These are phyloP conservation scores for Prionailurus viverrinus DNA, from an alignment of 2,113 vertebrate genomes.

Conservation along the genomic window DNA sequence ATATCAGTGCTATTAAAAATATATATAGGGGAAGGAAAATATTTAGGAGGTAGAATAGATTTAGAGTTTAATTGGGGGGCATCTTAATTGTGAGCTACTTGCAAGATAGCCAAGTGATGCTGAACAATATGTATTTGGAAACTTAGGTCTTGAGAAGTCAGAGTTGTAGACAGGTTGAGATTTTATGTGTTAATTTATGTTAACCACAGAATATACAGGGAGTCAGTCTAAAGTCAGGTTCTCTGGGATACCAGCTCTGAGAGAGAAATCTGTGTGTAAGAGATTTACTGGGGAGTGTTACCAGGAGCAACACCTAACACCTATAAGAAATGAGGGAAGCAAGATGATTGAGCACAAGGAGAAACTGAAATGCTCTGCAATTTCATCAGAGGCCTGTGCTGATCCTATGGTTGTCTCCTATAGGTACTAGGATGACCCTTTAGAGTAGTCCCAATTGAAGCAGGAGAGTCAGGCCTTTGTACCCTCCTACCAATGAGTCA, in stretches of 20 bases:
- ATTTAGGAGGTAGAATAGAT: not conserved
- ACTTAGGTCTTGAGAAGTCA: not conserved
- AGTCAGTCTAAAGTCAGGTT: not conserved
- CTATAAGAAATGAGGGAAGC: not conserved
- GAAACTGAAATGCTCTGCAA: not conserved
- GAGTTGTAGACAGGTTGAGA: not conserved
- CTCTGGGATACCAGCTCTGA: not conserved
- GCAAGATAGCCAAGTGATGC: not conserved
- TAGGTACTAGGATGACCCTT: not conserved
- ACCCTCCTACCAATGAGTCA: not conserved
- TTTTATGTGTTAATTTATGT: not conserved
- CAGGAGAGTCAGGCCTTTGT: not conserved
- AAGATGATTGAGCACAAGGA: not conserved
- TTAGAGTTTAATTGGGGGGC: not conserved
- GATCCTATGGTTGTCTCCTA: not conserved
- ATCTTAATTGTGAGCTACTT: not conserved
- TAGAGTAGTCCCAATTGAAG: not conserved
- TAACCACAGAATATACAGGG: not conserved
- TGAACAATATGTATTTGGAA: not conserved
- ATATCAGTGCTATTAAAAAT: not conserved
- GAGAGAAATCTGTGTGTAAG: not conserved
- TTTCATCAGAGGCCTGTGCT: not conserved
- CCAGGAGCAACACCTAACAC: not conserved
- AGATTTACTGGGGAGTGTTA: not conserved
- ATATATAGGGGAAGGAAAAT: not conserved